Evolutionary conservation across 2,113 vertebrate species (phyloP).

Genomic region (Pampusana beccarii): DNA sequence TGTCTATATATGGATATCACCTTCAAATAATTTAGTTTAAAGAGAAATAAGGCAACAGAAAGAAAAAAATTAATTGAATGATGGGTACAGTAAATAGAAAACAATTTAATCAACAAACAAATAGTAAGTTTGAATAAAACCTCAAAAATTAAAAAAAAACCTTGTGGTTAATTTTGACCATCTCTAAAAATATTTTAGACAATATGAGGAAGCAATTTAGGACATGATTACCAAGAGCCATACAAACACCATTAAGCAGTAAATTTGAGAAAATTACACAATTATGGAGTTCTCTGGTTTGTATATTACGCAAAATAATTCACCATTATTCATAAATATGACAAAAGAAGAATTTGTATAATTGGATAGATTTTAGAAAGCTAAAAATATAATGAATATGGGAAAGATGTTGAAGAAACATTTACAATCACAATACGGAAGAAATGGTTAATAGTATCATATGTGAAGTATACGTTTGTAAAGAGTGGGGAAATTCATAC

Average conservation of each 20-base stretch:
- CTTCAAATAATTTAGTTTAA: not conserved
- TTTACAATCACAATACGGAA: not conserved
- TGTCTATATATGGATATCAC: not conserved
- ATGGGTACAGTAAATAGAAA: not conserved
- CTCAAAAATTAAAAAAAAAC: not conserved
- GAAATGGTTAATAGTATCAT: not conserved
- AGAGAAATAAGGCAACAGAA: not conserved
- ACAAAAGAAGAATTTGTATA: not conserved
- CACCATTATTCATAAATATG: not conserved
- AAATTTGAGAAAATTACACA: not conserved
- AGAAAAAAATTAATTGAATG: not conserved
- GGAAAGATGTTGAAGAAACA: not conserved
- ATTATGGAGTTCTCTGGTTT: not conserved
- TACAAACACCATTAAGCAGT: not conserved
- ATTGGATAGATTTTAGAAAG: not conserved
- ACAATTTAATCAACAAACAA: not conserved
- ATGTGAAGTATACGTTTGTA: not conserved
- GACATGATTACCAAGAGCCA: not conserved
- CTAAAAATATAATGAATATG: not conserved
- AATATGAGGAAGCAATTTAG: constrained; percentile 38
- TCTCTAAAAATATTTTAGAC: constrained; percentile 33
- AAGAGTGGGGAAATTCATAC: not conserved
- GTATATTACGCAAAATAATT: not conserved
- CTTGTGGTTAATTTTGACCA: not conserved
- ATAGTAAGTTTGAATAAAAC: constrained; percentile 22